These are phyloP conservation scores for Pangasius sanitwongsei DNA, from an alignment of 2,797 vertebrate genomes.

Conservation along the genomic window DNA sequence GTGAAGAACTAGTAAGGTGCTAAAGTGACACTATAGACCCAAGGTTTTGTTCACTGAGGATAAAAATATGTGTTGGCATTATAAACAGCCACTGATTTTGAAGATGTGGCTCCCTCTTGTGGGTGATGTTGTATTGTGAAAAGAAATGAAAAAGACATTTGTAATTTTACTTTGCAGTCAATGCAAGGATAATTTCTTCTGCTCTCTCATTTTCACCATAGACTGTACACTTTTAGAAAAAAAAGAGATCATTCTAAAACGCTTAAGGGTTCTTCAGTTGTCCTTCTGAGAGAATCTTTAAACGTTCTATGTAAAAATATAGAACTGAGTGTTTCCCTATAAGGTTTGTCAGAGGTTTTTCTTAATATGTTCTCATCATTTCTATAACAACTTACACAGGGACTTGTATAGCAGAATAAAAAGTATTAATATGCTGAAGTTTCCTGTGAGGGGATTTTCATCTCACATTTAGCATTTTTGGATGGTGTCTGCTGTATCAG, in stretches of 20 bases:
- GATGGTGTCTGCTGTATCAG: background rate
- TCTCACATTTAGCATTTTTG: background rate
- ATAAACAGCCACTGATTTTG: background rate
- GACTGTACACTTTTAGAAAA: background rate
- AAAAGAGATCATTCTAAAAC: background rate
- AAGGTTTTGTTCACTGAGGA: background rate
- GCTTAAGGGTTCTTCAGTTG: background rate
- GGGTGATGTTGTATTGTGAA: background rate
- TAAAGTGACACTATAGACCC: background rate
- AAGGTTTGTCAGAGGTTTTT: background rate
- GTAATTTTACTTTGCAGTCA: background rate
- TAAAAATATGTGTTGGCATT: background rate
- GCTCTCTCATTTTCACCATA: background rate
- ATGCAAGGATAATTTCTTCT: background rate
- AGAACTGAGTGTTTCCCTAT: background rate
- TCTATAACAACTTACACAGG: background rate
- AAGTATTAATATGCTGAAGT: background rate
- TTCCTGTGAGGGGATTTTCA: background rate
- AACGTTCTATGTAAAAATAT: background rate
- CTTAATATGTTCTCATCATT: background rate
- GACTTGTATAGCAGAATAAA: background rate
- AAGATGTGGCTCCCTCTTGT: slow-evolving; percentile 27
- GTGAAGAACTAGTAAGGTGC: background rate
- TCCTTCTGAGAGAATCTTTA: background rate
- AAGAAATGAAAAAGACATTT: background rate